Conservation (phyloP, 1,140 invertebrate genomes). For the Rhizoglyphus robini region DNA sequence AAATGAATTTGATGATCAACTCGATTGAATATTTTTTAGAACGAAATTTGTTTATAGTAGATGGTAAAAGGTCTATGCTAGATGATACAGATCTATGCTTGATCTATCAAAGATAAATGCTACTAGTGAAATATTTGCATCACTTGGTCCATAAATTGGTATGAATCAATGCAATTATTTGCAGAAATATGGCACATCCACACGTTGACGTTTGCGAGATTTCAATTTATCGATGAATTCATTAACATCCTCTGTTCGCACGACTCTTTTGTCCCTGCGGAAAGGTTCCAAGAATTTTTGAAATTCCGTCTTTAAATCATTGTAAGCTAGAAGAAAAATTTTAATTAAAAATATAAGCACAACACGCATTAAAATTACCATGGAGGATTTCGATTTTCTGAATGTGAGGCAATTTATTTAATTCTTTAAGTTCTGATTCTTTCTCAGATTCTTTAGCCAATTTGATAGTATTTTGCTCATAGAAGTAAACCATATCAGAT, state of each 20-base stretch:
- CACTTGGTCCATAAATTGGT: too few species aligned
- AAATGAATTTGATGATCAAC: too few species aligned
- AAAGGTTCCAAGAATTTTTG: background rate
- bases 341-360: too few species aligned
- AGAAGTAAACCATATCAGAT: background rate
- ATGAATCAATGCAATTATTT: too few species aligned
- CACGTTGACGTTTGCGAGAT: background rate
- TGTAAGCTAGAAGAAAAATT: too few species aligned
- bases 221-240: constrained; percentile 58
- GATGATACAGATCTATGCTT: too few species aligned
- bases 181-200: background rate
- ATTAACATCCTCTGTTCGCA: constrained; percentile 74
- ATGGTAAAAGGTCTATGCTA: too few species aligned
- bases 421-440: background rate
- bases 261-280: constrained; percentile 51
- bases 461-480: background rate
- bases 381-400: background rate
- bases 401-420: background rate
- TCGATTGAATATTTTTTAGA: too few species aligned
- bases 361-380: too few species aligned
- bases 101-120: too few species aligned
- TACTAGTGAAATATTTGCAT: too few species aligned
- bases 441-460: background rate
- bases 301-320: background rate
- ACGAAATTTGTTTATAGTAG: too few species aligned